Evolutionary conservation across 1,140 invertebrate genomes (phyloP).

Genomic region (Procambarus virginalis): DNA sequence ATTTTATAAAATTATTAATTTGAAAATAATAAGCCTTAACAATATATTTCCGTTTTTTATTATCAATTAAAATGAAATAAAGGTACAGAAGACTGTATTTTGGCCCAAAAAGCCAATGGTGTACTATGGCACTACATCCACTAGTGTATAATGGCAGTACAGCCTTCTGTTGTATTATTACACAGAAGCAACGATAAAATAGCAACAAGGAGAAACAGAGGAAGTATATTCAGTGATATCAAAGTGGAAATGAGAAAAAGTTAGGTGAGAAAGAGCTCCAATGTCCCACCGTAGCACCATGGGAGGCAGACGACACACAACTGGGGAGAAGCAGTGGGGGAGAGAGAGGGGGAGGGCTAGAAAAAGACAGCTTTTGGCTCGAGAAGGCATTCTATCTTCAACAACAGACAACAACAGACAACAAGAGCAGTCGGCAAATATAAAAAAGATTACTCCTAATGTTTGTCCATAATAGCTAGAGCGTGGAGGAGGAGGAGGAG

Average conservation of each 20-base stretch:
- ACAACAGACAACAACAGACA: constrained; percentile 51
- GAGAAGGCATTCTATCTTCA: constrained; percentile 41
- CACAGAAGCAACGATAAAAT: too few species aligned
- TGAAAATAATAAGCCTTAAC: too few species aligned
- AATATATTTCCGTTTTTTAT: too few species aligned
- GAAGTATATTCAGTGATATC: too few species aligned
- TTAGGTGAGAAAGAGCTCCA: constrained; percentile 2
- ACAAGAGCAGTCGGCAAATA: constrained; percentile 44
- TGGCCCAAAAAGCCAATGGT: too few species aligned
- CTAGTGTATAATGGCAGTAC: too few species aligned
- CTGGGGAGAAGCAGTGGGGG: background rate
- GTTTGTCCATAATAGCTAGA: background rate
- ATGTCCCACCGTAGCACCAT: constrained; percentile 8
- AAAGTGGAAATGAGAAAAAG: background rate
- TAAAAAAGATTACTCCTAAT: constrained; percentile 33
- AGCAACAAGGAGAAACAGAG: too few species aligned
- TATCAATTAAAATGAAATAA: too few species aligned
- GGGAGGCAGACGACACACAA: background rate
- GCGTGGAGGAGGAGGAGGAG: background rate
- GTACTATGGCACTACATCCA: too few species aligned
- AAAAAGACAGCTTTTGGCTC: constrained; percentile 32
- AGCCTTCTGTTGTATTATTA: too few species aligned
- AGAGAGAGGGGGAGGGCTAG: background rate
- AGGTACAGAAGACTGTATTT: too few species aligned
- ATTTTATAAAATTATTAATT: too few species aligned